Conservation (phyloP, 2,113 vertebrate species). For the Alethe diademata region DNA sequence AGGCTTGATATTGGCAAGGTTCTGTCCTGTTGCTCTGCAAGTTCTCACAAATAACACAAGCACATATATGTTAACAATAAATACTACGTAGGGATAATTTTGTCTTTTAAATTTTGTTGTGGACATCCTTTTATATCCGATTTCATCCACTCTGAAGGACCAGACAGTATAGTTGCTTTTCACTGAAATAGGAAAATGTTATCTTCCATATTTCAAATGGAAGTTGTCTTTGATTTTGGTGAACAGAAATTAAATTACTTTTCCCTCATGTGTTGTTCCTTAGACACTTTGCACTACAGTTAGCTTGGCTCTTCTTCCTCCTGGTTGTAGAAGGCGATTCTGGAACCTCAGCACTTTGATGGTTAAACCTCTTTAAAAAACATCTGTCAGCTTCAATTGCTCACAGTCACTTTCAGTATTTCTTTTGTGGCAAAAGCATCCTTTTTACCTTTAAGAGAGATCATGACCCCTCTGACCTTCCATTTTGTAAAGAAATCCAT, state of each 20-base stretch:
- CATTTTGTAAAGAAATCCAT: background rate
- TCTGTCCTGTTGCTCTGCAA: background rate
- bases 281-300: background rate
- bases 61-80: background rate
- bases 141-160: background rate
- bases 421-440: background rate
- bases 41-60: background rate
- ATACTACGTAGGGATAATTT: background rate
- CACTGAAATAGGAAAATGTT: background rate
- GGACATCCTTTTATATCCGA: rapidly evolving
- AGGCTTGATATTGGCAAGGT: background rate
- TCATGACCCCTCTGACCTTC: background rate
- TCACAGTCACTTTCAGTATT: background rate
- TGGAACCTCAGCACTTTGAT: background rate
- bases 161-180: background rate
- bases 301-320: background rate
- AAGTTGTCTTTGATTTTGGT: background rate
- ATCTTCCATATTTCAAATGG: background rate
- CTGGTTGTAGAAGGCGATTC: background rate
- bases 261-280: background rate
- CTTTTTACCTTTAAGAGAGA: background rate
- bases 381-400: background rate
- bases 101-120: background rate
- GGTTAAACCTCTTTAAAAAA: background rate
- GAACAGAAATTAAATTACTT: background rate